Percentiles rank a stretch among this genome's conserved stretches.
Evolutionary conservation across 2,888 invertebrate genomes (phyloP).

Genomic region (Amphipyra berbera): DNA sequence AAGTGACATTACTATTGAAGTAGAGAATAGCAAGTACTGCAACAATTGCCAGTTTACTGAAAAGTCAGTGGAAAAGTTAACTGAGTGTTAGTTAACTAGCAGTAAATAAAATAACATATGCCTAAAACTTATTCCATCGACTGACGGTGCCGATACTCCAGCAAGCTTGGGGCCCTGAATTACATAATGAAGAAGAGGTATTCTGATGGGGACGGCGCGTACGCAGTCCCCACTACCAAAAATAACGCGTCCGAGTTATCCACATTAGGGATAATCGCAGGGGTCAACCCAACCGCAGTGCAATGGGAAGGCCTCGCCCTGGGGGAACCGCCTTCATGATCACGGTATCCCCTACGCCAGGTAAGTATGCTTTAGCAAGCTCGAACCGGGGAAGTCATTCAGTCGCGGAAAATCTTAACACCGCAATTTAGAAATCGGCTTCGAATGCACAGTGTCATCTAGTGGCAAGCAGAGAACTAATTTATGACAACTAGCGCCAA

Average conservation of each 20-base stretch:
- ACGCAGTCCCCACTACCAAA: constrained; percentile 52
- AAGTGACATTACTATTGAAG: no score
- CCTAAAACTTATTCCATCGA: no score
- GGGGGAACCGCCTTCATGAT: constrained; percentile 45
- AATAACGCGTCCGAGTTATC: constrained; percentile 45
- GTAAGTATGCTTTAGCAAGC: constrained; percentile 43
- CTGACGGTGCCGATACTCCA: no score
- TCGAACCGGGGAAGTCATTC: neutral
- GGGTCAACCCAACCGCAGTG: constrained; percentile 40
- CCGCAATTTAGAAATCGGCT: neutral
- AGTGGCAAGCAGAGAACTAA: constrained; percentile 9
- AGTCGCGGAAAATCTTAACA: neutral
- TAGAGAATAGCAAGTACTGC: no score
- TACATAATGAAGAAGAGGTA: neutral
- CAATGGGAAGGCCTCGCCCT: constrained; percentile 49
- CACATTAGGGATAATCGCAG: constrained; percentile 43
- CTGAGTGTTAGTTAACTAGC: no score
- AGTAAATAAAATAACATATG: no score
- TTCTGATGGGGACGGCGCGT: constrained; percentile 38
- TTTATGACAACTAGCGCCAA: neutral
- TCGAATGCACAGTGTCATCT: constrained; percentile 28
- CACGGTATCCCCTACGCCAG: constrained; percentile 48
- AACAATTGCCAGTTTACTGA: no score
- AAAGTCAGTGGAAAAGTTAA: no score
- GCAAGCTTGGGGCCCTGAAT: no score